phyloP scores from a whole-genome alignment of 2,888 invertebrate species.

The Stenodera caucasica region DNA sequence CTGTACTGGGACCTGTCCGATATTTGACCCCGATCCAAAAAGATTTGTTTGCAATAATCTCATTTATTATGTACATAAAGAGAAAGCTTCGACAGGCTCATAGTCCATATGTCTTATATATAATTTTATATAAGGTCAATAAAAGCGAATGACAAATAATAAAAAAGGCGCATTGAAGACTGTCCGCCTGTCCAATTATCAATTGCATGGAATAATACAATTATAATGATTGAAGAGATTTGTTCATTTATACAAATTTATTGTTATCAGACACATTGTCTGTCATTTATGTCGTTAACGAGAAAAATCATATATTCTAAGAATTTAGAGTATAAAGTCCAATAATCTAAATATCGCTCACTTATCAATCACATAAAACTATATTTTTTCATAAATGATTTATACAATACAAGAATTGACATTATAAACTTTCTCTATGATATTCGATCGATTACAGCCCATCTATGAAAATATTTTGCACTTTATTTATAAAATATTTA shows the following conservation, averaged over 20 bases:
- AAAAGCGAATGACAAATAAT: conserved; percentile 9
- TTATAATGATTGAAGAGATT: background rate
- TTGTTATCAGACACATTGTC: conserved; percentile 5
- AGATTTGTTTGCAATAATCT: conserved; percentile 23
- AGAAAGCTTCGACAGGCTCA: conserved; percentile 24
- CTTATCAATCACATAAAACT: background rate
- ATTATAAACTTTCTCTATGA: no score
- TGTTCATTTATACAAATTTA: no score
- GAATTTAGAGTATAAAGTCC: background rate
- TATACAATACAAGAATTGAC: no score
- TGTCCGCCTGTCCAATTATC: background rate
- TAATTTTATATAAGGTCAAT: conserved; percentile 23
- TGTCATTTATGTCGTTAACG: background rate
- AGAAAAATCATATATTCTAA: conserved; percentile 1
- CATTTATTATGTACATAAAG: background rate
- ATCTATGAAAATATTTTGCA: no score
- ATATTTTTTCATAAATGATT: no score
- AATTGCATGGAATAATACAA: background rate
- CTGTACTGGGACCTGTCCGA: no score
- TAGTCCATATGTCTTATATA: conserved; percentile 26
- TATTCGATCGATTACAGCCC: no score
- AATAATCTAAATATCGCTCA: background rate
- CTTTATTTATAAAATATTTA: background rate
- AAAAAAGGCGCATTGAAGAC: background rate
- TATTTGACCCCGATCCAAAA: conserved; percentile 19